These are phyloP conservation scores for Budorcas taxicolor DNA, from an alignment of 2,113 vertebrate species.

Conservation along the genomic window DNA sequence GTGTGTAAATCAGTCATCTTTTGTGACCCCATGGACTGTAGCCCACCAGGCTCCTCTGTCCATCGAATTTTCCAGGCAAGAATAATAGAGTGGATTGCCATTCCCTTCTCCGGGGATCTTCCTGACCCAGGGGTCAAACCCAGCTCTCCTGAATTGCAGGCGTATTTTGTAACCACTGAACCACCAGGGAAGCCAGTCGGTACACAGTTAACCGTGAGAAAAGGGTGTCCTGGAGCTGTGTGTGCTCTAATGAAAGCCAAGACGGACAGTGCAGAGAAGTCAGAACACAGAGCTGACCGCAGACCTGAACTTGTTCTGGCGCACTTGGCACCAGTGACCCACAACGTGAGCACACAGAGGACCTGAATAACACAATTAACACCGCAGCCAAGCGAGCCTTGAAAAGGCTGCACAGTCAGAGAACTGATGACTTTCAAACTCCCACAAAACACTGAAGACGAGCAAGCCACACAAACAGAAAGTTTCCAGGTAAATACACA, in stretches of 20 bases:
- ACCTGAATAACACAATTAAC: rapidly evolving
- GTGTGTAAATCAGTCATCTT: neutral
- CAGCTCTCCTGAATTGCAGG: neutral
- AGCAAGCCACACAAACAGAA: neutral
- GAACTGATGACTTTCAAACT: neutral
- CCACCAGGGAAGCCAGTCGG: neutral
- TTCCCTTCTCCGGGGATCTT: neutral
- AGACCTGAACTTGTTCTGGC: rapidly evolving
- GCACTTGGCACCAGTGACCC: rapidly evolving
- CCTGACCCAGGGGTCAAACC: neutral
- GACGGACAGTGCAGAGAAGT: no score
- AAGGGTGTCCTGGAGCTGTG: no score
- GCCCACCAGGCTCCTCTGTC: neutral
- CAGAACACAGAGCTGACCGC: rapidly evolving
- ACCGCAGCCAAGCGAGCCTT: rapidly evolving
- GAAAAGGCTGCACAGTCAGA: rapidly evolving
- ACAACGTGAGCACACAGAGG: rapidly evolving
- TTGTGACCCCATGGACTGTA: neutral
- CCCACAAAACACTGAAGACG: neutral
- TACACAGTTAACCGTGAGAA: rapidly evolving
- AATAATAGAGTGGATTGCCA: neutral
- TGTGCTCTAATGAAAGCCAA: neutral
- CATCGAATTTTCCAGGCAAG: neutral
- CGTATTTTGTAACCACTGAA: neutral
- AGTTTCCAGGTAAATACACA: neutral